Conservation (phyloP, 2,797 vertebrate species). For the Paedocypris micromegethes region DNA sequence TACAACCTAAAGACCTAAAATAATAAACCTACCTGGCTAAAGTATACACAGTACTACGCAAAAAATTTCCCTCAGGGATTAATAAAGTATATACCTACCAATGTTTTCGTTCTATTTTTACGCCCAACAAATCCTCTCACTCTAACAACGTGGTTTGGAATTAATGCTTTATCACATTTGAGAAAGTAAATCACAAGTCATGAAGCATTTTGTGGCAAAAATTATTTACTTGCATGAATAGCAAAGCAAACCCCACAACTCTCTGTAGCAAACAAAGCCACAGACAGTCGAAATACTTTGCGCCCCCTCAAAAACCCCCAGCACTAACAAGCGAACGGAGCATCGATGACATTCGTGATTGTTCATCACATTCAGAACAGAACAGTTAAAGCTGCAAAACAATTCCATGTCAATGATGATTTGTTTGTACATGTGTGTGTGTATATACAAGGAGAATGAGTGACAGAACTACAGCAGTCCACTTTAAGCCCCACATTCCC, state of each 20-base stretch:
- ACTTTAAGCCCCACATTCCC: neutral
- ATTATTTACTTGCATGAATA: slow-evolving; percentile 38
- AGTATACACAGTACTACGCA: too few species aligned
- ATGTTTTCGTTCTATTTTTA: too few species aligned
- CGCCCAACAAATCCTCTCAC: too few species aligned
- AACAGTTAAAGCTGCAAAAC: slow-evolving; percentile 42
- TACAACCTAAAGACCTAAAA: too few species aligned
- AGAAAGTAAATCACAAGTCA: slow-evolving; percentile 21
- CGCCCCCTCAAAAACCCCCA: slow-evolving; percentile 6
- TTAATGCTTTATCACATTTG: neutral
- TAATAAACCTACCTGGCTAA: too few species aligned
- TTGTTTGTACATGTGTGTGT: slow-evolving; percentile 11
- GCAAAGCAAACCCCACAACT: slow-evolving; percentile 21
- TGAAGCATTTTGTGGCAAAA: slow-evolving; percentile 23
- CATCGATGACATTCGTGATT: slow-evolving; percentile 64
- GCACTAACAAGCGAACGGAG: slow-evolving; percentile 24
- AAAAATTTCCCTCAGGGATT: too few species aligned
- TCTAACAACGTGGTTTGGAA: too few species aligned
- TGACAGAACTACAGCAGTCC: slow-evolving; percentile 13
- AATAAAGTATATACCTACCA: too few species aligned
- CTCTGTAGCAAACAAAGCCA: slow-evolving; percentile 10
- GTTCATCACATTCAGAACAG: slow-evolving; percentile 70
- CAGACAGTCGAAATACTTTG: neutral
- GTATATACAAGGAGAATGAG: slow-evolving; percentile 8
- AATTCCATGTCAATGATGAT: slow-evolving; percentile 21